Conservation (phyloP, 2,888 invertebrate species). For the Lordiphosa fenestrarum region DNA sequence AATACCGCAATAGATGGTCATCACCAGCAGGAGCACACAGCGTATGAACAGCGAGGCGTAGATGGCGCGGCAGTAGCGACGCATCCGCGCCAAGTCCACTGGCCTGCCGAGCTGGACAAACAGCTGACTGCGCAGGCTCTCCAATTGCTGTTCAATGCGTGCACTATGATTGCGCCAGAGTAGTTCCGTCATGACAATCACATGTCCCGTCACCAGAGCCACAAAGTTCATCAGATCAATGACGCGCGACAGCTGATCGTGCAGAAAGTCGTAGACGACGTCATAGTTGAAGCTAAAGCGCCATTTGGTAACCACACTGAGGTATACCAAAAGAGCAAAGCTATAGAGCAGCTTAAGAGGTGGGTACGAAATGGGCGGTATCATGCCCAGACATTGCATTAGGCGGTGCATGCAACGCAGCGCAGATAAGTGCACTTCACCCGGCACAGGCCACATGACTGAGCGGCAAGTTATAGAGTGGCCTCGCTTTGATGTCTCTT, state of each 20-base stretch:
- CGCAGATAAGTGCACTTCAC: slow-evolving; percentile 44
- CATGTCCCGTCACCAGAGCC: slow-evolving; percentile 30
- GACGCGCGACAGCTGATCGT: slow-evolving; percentile 54
- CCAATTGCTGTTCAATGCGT: slow-evolving; percentile 38
- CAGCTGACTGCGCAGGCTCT: slow-evolving; percentile 30
- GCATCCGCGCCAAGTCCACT: slow-evolving; percentile 29
- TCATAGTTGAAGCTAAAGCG: slow-evolving; percentile 45
- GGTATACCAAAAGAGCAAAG: not conserved
- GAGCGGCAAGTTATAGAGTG: not conserved
- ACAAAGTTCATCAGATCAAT: slow-evolving; percentile 50
- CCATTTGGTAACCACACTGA: slow-evolving; percentile 11
- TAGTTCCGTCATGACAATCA: slow-evolving; percentile 32
- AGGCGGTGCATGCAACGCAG: slow-evolving; percentile 42
- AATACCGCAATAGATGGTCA: slow-evolving; percentile 11
- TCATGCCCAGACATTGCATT: slow-evolving; percentile 45
- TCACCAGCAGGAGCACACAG: not conserved
- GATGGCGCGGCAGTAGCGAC: slow-evolving; percentile 31
- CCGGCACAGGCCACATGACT: slow-evolving; percentile 59
- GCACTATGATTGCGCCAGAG: slow-evolving; percentile 44
- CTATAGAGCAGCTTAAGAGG: slow-evolving; percentile 30
- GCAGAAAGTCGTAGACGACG: slow-evolving; percentile 33
- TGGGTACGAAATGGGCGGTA: slow-evolving; percentile 35
- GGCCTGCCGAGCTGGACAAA: slow-evolving; percentile 32
- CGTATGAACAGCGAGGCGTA: slow-evolving; percentile 8
- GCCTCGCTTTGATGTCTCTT: not conserved